Base-by-base conservation (phyloP, 2,888 invertebrate species). In the Sycophila texana region DNA sequence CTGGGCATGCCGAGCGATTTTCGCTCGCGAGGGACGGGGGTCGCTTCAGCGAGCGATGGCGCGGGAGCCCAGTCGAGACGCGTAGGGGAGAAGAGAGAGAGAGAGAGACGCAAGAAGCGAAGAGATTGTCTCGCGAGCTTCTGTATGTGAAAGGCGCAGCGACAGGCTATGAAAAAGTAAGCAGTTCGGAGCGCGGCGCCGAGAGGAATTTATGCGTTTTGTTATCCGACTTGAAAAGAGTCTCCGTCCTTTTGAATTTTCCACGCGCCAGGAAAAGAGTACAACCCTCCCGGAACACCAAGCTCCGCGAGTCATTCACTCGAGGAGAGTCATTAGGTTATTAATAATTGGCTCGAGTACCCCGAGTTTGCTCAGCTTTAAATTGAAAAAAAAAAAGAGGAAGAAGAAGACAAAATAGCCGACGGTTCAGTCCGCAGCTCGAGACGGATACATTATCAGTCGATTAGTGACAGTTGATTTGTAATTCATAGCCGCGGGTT, bases 121-220 rank as follows among this genome's bases (percentile, higher is more conserved):
- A 18, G 30, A 73, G 53, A 73, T 77, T 68, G 60, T 78, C 61
- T 78, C 63, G 51, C n/a, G 14, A 16, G 49, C 26, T 22, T 63
- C 7, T 49, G 18, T 57, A 20, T 55, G 20, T 65, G 57, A 65
- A 66, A 57, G 60, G 60, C 12, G 58, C 65, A 26, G 57, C 10
- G 71, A 71, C 57, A 51, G 66, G 30, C 22, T 39, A 63, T 74
- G 58, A 74, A 65, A 74, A 65, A 68, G 73, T 73, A 74, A 82
- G 77, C 81, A 80, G 79, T 58, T 65, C 16, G 30, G n/a, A 61
- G 49, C 57, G 68, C 16, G 14, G 16, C 18, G 49, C 57, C 18
- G 77, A 39, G 68, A 66, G 49, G 47, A 74, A 78, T 78, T 78
- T 70, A 65, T 78, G 70, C 70, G 63, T 78, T 74, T 74, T 73